Conservation (phyloP, 2,797 vertebrate genomes). For the Onychomys arenicola region DNA sequence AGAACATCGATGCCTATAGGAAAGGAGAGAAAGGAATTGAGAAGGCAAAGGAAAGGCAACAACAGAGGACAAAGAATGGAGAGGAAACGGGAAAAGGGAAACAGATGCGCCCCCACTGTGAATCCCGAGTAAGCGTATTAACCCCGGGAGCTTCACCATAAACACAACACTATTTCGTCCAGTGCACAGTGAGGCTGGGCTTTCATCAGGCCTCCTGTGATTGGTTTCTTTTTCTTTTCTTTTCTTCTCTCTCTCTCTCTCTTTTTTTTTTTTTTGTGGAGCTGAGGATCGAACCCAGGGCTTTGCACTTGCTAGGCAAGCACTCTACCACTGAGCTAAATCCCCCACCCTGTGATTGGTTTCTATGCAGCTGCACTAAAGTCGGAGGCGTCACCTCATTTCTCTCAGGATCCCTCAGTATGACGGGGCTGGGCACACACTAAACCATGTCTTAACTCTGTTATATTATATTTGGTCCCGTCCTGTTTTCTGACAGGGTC, state of each 20-base stretch:
- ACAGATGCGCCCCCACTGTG: constrained; percentile 31
- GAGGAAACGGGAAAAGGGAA: constrained; percentile 67
- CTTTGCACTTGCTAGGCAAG: no score
- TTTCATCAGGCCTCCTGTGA: neutral
- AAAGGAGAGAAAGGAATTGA: constrained; percentile 91
- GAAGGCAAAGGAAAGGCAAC: constrained; percentile 87
- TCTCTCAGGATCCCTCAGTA: neutral
- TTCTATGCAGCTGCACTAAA: constrained; percentile 15
- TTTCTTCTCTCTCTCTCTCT: no score
- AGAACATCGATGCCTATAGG: constrained; percentile 98
- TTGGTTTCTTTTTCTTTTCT: no score
- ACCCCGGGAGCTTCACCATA: neutral
- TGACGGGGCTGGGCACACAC: neutral
- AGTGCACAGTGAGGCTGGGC: constrained; percentile 1
- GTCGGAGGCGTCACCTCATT: neutral
- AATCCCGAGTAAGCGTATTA: constrained; percentile 17
- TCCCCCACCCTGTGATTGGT: no score
- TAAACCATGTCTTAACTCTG: neutral
- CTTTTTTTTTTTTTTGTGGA: no score
- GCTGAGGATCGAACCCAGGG: no score
- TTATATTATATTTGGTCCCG: neutral
- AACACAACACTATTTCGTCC: constrained; percentile 5
- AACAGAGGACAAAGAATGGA: constrained; percentile 83
- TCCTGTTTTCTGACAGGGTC: neutral
- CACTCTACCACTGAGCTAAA: no score